Conservation (phyloP, 2,888 invertebrate species). For the Sarcophaga subvicina region DNA sequence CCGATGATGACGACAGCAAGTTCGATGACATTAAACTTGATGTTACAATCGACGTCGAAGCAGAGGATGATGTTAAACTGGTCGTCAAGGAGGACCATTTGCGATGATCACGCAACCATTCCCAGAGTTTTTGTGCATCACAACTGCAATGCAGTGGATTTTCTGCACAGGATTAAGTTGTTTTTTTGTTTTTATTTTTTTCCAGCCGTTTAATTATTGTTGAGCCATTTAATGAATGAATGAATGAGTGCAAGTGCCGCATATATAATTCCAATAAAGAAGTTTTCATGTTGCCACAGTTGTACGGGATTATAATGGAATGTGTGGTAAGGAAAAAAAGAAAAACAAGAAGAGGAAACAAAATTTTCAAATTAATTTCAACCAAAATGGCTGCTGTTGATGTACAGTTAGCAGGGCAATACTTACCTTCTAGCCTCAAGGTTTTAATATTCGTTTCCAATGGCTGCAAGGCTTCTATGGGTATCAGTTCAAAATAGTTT, state of each 20-base stretch:
- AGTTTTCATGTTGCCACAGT: slow-evolving; percentile 40
- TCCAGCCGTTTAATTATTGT: slow-evolving; percentile 44
- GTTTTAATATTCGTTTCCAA: slow-evolving; percentile 92
- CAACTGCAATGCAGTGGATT: slow-evolving; percentile 95
- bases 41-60: slow-evolving; percentile 71
- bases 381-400: too few relatives aligned
- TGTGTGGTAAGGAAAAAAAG: slow-evolving; percentile 33
- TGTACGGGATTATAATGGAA: slow-evolving; percentile 20
- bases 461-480: slow-evolving; percentile 88
- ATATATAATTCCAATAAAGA: slow-evolving; percentile 38
- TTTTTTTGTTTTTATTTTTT: slow-evolving; percentile 15
- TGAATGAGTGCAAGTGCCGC: neutral
- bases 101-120: slow-evolving; percentile 94
- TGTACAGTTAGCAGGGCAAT: rapidly evolving
- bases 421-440: slow-evolving; percentile 90
- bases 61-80: slow-evolving; percentile 64
- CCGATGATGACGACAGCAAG: slow-evolving; percentile 42
- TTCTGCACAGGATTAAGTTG: slow-evolving; percentile 83
- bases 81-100: slow-evolving; percentile 82
- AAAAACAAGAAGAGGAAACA: slow-evolving; percentile 18
- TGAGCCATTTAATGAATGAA: slow-evolving; percentile 9
- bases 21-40: slow-evolving; percentile 58
- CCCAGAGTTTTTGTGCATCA: slow-evolving; percentile 94
- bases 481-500: slow-evolving; percentile 92
- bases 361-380: slow-evolving; percentile 20